Evolutionary conservation across 2,113 vertebrate species (phyloP), one percentile per base, ranked within the genome.

Genomic region (Semnopithecus entellus): DNA sequence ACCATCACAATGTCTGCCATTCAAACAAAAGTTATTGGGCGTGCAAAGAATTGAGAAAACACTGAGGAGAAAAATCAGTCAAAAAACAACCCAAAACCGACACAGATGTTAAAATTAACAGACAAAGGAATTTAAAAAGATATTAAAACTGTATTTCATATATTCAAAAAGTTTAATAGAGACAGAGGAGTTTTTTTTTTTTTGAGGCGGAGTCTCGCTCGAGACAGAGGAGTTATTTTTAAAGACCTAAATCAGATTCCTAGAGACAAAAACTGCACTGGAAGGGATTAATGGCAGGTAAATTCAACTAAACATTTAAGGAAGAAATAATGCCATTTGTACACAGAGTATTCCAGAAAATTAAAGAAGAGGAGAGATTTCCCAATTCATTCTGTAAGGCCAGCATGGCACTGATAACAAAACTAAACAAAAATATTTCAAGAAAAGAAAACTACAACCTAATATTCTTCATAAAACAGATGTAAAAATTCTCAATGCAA

Each of bases 11-110:
- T 90, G 38, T 27, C 73, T 78, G 22, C 11, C 25, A 81, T 45
- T 70, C n/a, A 76, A 68, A 81, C 40, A 96, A 70, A 90, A 84
- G 48, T 50, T 88, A 83, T n/a, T 55, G 4, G 14, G 6, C 38
- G 66, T 91, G 20, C 35, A 96, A 88, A 96, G 25, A 61, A 87
- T 92, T 48, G n/a, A 18, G 38, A 90, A 96, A 90, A 68, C 43
- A 75, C 13, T 55, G 1, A 81, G 35, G 35, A 76, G 25, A 90
- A 96, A 80, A 93, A 72, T 64, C 32, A 84, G 70, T 88, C 13
- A 81, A 81, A 75, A 87, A 82, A 3, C n/a, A 95, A 92, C 10
- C 8, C 17, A 45, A 87, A 94, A 52, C 5, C 87, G 25, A 90
- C 18, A 78, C 0, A 90, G 43, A 93, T 86, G 23, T 48, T 84